Evolutionary conservation across 2,113 vertebrate species (phyloP), one percentile per base, ranked within the genome.

Genomic region (Choloepus hoffmanni): DNA sequence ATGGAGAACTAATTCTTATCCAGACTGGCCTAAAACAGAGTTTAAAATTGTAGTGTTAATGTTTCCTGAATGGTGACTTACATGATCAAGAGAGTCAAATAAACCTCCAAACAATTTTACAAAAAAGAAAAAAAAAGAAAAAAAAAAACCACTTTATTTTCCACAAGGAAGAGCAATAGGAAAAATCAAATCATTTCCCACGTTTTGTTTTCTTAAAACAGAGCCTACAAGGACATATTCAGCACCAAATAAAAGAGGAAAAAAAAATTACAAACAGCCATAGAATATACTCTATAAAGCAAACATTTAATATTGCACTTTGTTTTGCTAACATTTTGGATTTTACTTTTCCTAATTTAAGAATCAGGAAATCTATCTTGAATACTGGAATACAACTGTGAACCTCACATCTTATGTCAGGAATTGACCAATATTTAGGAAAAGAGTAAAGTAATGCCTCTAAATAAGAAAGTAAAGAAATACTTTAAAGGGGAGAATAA

Each of bases 261-360:
- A 96, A 97, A 97, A 96, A 98, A 98, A 98, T 97, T 99, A 99
- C 98, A 98, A 98, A 99, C 97, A 99, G 99, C 98, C 98, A 99
- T 97, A 98, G 99, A 99, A 98, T 99, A 99, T 99, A 99, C 98
- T 99, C 98, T 98, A 98, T 99, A 98, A 99, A 99, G 99, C 98
- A 99, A 98, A 99, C 98, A 99, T 98, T 99, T 99, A 99, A 99
- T 99, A 99, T 99, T 99, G 99, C 99, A 99, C 99, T 99, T 99
- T 99, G 98, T 99, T 99, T 99, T 98, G 98, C 99, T 99, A 99
- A 99, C 98, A 98, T 99, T 99, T 99, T 99, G 99, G 98, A 99
- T 99, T 98, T 98, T 98, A 98, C 97, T 98, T 98, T 98, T 97
- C 98, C 98, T 99, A 98, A 98, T 97, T 98, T 95, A 98, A 90